A percentile compares a stretch with the other conserved stretches of the same genome.
phyloP scores from a whole-genome alignment of 2,797 vertebrate species.

The Sciaenops ocellatus region DNA sequence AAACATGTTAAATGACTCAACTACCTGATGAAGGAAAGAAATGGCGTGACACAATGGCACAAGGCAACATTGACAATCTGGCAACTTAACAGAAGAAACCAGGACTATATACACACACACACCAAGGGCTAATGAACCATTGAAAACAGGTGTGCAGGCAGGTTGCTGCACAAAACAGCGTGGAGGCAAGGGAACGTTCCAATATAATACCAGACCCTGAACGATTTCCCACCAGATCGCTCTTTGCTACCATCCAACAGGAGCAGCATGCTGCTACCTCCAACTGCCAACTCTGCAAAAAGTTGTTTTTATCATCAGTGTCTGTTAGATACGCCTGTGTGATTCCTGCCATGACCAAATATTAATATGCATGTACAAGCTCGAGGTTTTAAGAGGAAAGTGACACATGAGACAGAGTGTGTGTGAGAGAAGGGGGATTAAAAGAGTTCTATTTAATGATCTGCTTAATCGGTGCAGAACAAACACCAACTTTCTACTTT shows the following conservation, averaged over 20 bases:
- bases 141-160: constrained; percentile 4
- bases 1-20: too few species aligned
- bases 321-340: neutral
- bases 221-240: neutral
- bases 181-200: neutral
- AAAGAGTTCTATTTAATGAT: neutral
- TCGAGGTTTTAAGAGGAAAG: neutral
- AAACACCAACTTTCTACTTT: neutral
- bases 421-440: neutral
- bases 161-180: neutral
- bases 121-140: neutral
- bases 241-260: neutral
- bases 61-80: neutral
- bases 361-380: neutral
- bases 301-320: neutral
- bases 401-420: neutral
- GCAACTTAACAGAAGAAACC: neutral
- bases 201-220: neutral
- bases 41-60: neutral
- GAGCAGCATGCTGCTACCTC: neutral
- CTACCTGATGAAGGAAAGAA: too few species aligned
- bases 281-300: neutral
- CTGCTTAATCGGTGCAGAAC: neutral
- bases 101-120: neutral
- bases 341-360: neutral